Percentiles rank a stretch among this genome's conserved stretches.
Evolutionary conservation across 53 echinoderm and acorn worm species (phyloP).

Genomic region (Arbacia lixula): DNA sequence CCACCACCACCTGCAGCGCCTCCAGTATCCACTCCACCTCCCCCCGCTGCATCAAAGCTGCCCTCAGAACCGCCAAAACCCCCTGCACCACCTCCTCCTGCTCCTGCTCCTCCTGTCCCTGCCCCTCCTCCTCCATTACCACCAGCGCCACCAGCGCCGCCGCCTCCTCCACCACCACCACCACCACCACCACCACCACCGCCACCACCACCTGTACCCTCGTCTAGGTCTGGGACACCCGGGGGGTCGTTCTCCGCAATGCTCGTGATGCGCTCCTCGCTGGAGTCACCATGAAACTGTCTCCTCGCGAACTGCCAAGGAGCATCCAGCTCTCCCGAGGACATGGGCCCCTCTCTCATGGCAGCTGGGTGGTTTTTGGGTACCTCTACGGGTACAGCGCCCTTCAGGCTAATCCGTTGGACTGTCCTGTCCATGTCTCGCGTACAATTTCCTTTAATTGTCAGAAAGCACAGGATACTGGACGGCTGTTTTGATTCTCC

Average conservation of each 20-base stretch:
- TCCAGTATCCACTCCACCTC: neutral
- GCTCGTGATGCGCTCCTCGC: neutral
- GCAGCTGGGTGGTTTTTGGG: neutral
- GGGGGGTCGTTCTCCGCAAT: slow-evolving; percentile 19
- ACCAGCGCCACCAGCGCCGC: neutral
- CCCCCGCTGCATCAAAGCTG: neutral
- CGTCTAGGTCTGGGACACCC: neutral
- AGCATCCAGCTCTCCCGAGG: neutral
- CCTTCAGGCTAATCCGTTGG: neutral
- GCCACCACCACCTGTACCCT: neutral
- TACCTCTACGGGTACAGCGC: neutral
- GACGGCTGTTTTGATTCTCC: no score
- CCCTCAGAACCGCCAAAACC: neutral
- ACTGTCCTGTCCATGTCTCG: slow-evolving; percentile 12
- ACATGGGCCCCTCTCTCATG: neutral
- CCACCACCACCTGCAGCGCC: slow-evolving; percentile 2
- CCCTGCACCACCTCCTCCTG: neutral
- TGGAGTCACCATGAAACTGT: neutral
- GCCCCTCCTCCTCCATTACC: neutral
- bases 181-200: neutral
- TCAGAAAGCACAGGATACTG: slow-evolving; percentile 15
- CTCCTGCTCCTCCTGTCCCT: neutral
- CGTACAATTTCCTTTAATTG: slow-evolving; percentile 22
- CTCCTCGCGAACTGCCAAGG: neutral
- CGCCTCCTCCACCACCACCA: slow-evolving; percentile 2